phyloP scores from a whole-genome alignment of 2,113 vertebrate genomes.

The Thymallus thymallus region DNA sequence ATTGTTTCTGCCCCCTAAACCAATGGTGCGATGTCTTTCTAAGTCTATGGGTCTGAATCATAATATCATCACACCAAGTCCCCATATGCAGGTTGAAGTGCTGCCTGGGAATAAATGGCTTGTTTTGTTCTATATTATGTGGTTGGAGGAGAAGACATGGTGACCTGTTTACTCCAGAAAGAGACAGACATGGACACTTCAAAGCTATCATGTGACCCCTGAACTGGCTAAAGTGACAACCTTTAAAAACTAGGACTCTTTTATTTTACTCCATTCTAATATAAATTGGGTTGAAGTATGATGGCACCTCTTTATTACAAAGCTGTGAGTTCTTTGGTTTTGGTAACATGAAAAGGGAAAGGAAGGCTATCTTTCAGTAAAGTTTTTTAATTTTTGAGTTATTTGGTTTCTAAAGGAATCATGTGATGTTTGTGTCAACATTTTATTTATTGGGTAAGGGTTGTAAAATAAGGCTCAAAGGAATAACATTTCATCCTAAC shows the following conservation, averaged over 20 bases:
- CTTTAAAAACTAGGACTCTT: not conserved
- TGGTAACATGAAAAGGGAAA: not conserved
- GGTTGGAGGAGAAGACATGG: slow-evolving; percentile 30
- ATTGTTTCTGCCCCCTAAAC: too few species aligned
- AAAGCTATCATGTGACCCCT: slow-evolving; percentile 22
- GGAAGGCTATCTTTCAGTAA: not conserved
- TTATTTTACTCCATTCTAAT: not conserved
- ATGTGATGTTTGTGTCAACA: slow-evolving; percentile 7
- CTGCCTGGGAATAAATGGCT: slow-evolving; percentile 33
- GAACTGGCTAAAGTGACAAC: not conserved
- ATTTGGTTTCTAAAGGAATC: slow-evolving; percentile 20
- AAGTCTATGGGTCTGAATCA: too few species aligned
- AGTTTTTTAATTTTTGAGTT: slow-evolving; percentile 16
- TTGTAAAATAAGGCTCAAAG: not conserved
- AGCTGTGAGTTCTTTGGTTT: not conserved
- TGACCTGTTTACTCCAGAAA: not conserved
- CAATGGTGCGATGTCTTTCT: too few species aligned
- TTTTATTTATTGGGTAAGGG: not conserved
- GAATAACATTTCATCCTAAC: not conserved
- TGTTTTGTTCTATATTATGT: slow-evolving; percentile 42
- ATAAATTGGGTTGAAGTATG: not conserved
- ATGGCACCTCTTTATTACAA: not conserved
- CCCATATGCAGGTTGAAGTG: slow-evolving; percentile 7
- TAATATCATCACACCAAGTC: slow-evolving; percentile 8
- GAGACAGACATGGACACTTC: slow-evolving; percentile 34